Evolutionary conservation across 2,888 invertebrate species (phyloP), one percentile per base, ranked within the genome.

Genomic region (Bimastos eiseni): DNA sequence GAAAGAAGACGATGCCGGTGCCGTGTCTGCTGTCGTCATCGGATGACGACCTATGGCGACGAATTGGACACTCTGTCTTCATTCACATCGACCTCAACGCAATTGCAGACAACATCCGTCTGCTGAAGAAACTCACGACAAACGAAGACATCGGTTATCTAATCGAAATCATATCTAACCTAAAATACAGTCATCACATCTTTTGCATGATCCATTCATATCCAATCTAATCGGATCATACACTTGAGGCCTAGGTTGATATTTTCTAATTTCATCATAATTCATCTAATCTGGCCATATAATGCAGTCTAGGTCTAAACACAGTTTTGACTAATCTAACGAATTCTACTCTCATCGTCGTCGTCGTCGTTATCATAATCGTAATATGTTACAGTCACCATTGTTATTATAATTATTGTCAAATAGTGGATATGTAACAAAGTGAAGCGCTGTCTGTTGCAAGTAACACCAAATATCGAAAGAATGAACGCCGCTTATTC

Each of bases 71-170:
- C 19, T 70, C 83, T 38, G 93, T 41, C 92, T 93, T 92, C 90
- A 90, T 93, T 8, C 91, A 92, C 84, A 90, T 93, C 6, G 89
- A 93, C 89, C 91, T 93, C 30, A 93, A 93, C 84, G 92, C 91
- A 55, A 92, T 93, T 33, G 83, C 91, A 21, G 88, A 92, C 89
- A 93, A 93, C 91, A 90, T 93, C 17, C 89, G 91, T 24, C 91
- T 92, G 33, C 91, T 93, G 33, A 91, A 92, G 89, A 44, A 88
- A 4, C 90, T 91, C 37, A 92, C 93, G 37, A 89, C 49, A 30
- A 91, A 91, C 90, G 70, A 89, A 24, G 44, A 91, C 70, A n/a
- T 11, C 70, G 70, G 70, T 70, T n/a, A 70, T 70, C 70, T 11
- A 70, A 70, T 70, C 70, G 8, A 8, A n/a, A n/a, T 70, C 70